phyloP scores from a whole-genome alignment of 1,140 invertebrate genomes.

The Notospermus geniculatus region DNA sequence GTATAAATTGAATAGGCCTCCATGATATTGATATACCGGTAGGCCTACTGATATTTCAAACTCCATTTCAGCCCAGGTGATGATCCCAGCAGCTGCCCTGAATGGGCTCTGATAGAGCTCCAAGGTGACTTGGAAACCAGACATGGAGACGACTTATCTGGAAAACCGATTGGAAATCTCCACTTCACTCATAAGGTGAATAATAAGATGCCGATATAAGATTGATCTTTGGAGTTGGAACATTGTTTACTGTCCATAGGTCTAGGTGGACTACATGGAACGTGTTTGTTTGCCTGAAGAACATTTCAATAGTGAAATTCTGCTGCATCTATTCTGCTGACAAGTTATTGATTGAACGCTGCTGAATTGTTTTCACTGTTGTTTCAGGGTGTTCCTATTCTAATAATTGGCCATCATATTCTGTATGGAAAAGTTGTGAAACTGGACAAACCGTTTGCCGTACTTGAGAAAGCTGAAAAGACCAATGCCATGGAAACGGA shows the following conservation, averaged over 20 bases:
- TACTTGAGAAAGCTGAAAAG: constrained; percentile 66
- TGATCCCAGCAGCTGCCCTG: constrained; percentile 35
- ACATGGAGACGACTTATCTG: constrained; percentile 57
- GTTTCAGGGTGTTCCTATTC: constrained; percentile 53
- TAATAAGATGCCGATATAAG: too few species aligned
- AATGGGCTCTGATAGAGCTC: constrained; percentile 81
- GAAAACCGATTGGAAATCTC: constrained; percentile 76
- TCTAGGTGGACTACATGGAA: too few species aligned
- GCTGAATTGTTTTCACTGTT: too few species aligned
- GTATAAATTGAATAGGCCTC: too few species aligned
- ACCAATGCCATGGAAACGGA: constrained; percentile 5
- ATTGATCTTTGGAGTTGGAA: too few species aligned
- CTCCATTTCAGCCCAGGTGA: constrained; percentile 29
- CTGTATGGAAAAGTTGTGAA: constrained; percentile 79
- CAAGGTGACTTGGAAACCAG: constrained; percentile 78
- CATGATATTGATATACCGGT: too few species aligned
- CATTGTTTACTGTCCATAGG: too few species aligned
- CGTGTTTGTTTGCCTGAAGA: too few species aligned
- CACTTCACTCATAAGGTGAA: constrained; percentile 71
- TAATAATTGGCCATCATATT: constrained; percentile 92
- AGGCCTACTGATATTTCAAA: too few species aligned
- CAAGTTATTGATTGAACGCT: too few species aligned
- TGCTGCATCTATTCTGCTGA: too few species aligned
- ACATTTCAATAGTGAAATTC: too few species aligned
- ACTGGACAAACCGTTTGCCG: constrained; percentile 81